Evolutionary conservation across 1,140 invertebrate species (phyloP).

Genomic region (Drosophila melanogaster): DNA sequence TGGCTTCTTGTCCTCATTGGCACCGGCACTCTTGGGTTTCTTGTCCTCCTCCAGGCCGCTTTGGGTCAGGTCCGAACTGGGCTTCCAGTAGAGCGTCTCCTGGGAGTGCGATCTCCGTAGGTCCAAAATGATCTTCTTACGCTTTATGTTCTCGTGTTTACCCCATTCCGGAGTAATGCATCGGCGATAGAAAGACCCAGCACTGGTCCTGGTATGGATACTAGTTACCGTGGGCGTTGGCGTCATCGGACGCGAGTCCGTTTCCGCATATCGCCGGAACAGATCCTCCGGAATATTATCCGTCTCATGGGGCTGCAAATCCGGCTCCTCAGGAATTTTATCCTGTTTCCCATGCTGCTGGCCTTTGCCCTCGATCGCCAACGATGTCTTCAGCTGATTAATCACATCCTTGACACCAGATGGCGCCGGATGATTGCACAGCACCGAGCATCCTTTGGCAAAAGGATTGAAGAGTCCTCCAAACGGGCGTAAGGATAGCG

Average conservation of each 20-base stretch:
- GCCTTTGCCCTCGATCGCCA: slow-evolving; percentile 85
- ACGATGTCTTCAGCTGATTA: slow-evolving; percentile 89
- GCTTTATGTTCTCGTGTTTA: slow-evolving; percentile 79
- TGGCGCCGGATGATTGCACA: slow-evolving; percentile 93
- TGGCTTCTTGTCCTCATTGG: slow-evolving; percentile 72
- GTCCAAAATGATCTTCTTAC: slow-evolving; percentile 83
- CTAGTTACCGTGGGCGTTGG: slow-evolving; percentile 90
- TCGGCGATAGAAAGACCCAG: slow-evolving; percentile 81
- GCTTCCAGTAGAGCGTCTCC: slow-evolving; percentile 83
- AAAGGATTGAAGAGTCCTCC: slow-evolving; percentile 92
- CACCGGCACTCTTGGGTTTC: slow-evolving; percentile 73
- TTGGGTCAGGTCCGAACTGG: slow-evolving; percentile 79
- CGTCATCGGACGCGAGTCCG: slow-evolving; percentile 91
- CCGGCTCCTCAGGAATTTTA: slow-evolving; percentile 28
- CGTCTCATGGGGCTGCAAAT: slow-evolving; percentile 57
- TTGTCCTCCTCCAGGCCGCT: slow-evolving; percentile 66
- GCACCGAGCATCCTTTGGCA: slow-evolving; percentile 90
- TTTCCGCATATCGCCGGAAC: slow-evolving; percentile 90
- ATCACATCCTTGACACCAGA: slow-evolving; percentile 90
- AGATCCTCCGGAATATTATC: slow-evolving; percentile 87
- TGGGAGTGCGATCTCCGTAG: slow-evolving; percentile 76
- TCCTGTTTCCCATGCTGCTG: slow-evolving; percentile 38
- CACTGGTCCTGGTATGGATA: slow-evolving; percentile 85
- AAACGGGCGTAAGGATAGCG: slow-evolving; percentile 88
- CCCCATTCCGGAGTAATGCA: slow-evolving; percentile 86